Conservation (phyloP, 2,888 invertebrate species). For the Lutraria lutraria region DNA sequence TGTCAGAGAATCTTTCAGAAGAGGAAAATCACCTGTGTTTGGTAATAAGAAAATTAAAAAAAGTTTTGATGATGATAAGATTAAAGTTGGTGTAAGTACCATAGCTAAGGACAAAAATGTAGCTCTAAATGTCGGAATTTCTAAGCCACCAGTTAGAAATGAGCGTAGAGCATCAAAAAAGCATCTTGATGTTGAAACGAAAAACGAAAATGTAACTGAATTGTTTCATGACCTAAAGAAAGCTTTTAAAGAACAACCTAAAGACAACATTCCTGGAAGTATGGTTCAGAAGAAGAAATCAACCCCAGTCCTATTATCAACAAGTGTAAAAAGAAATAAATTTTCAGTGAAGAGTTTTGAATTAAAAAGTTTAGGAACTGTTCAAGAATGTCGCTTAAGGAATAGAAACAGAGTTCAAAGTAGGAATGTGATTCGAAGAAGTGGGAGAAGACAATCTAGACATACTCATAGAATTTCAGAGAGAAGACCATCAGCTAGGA, state of each 20-base stretch:
- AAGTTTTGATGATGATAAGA: background rate
- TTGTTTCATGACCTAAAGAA: background rate
- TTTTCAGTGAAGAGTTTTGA: background rate
- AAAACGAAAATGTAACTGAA: background rate
- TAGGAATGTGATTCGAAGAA: background rate
- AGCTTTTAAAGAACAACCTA: background rate
- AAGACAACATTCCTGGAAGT: background rate
- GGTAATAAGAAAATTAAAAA: background rate
- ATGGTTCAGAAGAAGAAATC: background rate
- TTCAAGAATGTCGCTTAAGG: conserved; percentile 3
- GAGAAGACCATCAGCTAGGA: background rate
- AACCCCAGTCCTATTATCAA: background rate
- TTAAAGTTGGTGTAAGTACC: background rate
- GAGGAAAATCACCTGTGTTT: background rate
- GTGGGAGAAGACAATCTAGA: background rate
- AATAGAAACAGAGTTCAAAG: conserved; percentile 11
- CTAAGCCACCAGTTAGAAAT: background rate
- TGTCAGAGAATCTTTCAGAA: background rate
- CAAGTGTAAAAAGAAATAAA: background rate
- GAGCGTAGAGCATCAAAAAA: conserved; percentile 10
- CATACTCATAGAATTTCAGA: background rate
- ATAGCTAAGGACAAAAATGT: background rate
- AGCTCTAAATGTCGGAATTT: background rate
- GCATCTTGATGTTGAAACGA: background rate
- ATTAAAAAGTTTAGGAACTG: background rate